Evolutionary conservation across 1,140 invertebrate species (phyloP).

Genomic region (Zaprionus capensis): DNA sequence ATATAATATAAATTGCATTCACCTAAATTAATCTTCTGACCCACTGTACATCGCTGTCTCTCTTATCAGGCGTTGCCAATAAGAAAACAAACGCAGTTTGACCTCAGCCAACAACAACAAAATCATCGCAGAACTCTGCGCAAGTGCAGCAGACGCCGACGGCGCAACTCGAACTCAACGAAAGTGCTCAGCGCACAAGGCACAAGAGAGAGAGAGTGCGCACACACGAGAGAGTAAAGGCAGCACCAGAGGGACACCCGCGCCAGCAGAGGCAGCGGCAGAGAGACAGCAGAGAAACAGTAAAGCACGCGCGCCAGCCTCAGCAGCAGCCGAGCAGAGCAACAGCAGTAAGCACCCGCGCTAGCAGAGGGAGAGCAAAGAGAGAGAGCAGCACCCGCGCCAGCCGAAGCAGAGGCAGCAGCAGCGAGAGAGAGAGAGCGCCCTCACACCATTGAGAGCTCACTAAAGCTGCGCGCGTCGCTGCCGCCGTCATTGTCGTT

Average conservation of each 20-base stretch:
- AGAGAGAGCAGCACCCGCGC: constrained; percentile 15
- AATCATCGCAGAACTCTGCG: constrained; percentile 48
- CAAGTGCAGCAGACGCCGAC: constrained; percentile 62
- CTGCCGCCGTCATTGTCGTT: constrained; percentile 33
- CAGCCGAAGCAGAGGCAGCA: not conserved
- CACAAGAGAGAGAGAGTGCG: constrained; percentile 15
- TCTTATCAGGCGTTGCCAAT: constrained; percentile 44
- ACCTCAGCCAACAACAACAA: constrained; percentile 36
- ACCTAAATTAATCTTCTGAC: too few species aligned
- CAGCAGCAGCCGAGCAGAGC: constrained; percentile 13
- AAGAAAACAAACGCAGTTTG: constrained; percentile 22
- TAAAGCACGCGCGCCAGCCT: not conserved
- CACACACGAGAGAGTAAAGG: not conserved
- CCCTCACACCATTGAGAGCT: constrained; percentile 6
- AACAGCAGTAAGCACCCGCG: too few species aligned
- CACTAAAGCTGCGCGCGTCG: constrained; percentile 37
- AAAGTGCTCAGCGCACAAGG: constrained; percentile 39
- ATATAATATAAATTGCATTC: too few species aligned
- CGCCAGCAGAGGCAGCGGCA: not conserved
- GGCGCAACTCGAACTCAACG: constrained; percentile 30
- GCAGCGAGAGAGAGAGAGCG: not conserved
- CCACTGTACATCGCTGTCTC: constrained; percentile 8
- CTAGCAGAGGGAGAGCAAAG: not conserved
- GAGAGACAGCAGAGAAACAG: not conserved
- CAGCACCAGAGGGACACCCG: constrained; percentile 7